Percentiles rank a stretch among this genome's conserved stretches.
Conservation (phyloP, 2,797 vertebrate genomes). For the Lutjanus argentimaculatus region DNA sequence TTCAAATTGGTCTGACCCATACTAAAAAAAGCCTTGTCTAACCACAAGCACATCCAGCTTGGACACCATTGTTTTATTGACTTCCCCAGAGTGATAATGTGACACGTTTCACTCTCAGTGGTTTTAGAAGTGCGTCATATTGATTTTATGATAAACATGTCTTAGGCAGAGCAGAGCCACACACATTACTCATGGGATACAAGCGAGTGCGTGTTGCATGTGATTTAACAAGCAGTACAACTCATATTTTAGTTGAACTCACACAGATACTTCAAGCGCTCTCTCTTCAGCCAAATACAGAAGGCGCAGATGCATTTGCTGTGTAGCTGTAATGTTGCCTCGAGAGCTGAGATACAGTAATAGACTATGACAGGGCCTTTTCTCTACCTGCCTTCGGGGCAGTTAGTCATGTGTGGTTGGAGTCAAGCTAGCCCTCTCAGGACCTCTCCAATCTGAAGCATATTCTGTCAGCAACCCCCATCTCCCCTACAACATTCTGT, state of each 20-base stretch:
- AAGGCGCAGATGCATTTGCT: slow-evolving; percentile 61
- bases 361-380: slow-evolving; percentile 84
- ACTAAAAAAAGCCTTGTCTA: slow-evolving; percentile 1
- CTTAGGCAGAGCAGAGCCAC: slow-evolving; percentile 28
- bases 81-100: slow-evolving; percentile 42
- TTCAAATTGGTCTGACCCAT: not conserved
- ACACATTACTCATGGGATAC: slow-evolving; percentile 53
- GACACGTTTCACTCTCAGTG: slow-evolving; percentile 48
- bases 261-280: slow-evolving; percentile 53
- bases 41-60: slow-evolving; percentile 7
- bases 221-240: slow-evolving; percentile 68
- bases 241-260: slow-evolving; percentile 60
- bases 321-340: slow-evolving; percentile 72
- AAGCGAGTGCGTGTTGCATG: slow-evolving; percentile 48
- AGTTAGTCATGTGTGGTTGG: slow-evolving; percentile 80
- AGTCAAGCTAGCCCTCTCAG: slow-evolving; percentile 76
- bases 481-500: slow-evolving; percentile 72
- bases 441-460: slow-evolving; percentile 78
- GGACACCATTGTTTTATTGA: slow-evolving; percentile 26
- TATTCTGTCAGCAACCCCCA: slow-evolving; percentile 75
- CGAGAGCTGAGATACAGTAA: slow-evolving; percentile 79
- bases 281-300: slow-evolving; percentile 35
- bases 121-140: slow-evolving; percentile 21
- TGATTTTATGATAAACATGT: slow-evolving; percentile 54
- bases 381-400: slow-evolving; percentile 79